Evolutionary conservation across 2,888 invertebrate genomes (phyloP), one percentile per base, ranked within the genome.

Genomic region (Pristionchus entomophagus): DNA sequence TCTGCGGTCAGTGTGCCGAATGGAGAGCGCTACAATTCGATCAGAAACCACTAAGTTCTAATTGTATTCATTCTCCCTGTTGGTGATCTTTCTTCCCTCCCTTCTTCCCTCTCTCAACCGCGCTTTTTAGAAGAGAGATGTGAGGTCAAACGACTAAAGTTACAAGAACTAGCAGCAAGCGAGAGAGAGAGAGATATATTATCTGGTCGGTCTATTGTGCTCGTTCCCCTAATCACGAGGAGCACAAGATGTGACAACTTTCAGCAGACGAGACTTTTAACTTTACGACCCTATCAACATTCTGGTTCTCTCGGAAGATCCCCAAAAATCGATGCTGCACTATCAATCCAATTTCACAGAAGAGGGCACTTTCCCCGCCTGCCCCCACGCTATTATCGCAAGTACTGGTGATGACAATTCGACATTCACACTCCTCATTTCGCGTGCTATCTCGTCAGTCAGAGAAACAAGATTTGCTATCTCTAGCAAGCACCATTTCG

Each of bases 111-210:
- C 65, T 22, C 32, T 35, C 35, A 65, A 35, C 19, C 65, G 4
- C 65, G 3, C 10, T 26, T 38, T n/a, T n/a, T n/a, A n/a, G n/a
- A n/a, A n/a, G n/a, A n/a, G n/a, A n/a, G 38, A 41, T 73, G 73
- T 73, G 73, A 45, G 73, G 73, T 73, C 73, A 73, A 73, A 73
- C 73, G 26, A 17, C 73, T 26, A 73, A 65, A 65, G 35, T 65
- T 35, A 3, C 65, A 35, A 65, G 35, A n/a, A n/a, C n/a, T n/a
- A n/a, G n/a, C n/a, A n/a, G n/a, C n/a, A n/a, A n/a, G n/a, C n/a
- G n/a, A n/a, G n/a, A n/a, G n/a, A n/a, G n/a, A n/a, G n/a, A n/a
- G n/a, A n/a, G n/a, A n/a, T n/a, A 65, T 65, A 35, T 65, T 22
- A 65, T 65, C 65, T 65, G 35, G n/a, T 59, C 59, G 32, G 19